Evolutionary conservation across 1,140 invertebrate genomes (phyloP).

Genomic region (Neodiprion pinetum): DNA sequence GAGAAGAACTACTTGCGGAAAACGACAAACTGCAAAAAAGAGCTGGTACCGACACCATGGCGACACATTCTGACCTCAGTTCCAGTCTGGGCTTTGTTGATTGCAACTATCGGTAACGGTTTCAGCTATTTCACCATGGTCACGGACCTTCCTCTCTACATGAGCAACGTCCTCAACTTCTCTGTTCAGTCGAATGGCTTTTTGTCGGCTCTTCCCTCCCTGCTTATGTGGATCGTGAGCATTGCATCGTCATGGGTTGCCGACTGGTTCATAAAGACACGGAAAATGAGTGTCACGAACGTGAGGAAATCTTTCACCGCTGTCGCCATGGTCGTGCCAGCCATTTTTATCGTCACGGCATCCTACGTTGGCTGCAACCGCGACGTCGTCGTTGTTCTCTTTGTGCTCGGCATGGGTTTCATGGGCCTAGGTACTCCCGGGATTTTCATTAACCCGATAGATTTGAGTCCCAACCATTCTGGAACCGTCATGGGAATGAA

Average conservation of each 20-base stretch:
- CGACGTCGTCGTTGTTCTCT: constrained; percentile 67
- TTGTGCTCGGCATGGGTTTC: constrained; percentile 72
- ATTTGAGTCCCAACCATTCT: constrained; percentile 76
- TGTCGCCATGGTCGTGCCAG: constrained; percentile 73
- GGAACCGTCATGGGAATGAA: constrained; percentile 72
- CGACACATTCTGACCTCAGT: constrained; percentile 73
- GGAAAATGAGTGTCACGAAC: constrained; percentile 61
- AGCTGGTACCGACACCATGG: constrained; percentile 69
- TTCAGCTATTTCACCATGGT: constrained; percentile 74
- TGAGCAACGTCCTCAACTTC: constrained; percentile 81
- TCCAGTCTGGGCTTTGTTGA: constrained; percentile 73
- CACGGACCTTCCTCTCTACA: constrained; percentile 83
- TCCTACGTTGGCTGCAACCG: constrained; percentile 79
- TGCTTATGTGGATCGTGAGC: constrained; percentile 68
- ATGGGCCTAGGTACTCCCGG: constrained; percentile 68
- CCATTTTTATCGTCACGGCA: constrained; percentile 78
- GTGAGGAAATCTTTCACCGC: constrained; percentile 73
- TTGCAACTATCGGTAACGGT: constrained; percentile 79
- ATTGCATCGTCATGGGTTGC: constrained; percentile 65
- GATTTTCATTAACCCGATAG: constrained; percentile 71
- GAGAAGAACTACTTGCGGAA: constrained; percentile 76
- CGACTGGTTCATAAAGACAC: constrained; percentile 63
- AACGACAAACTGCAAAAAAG: constrained; percentile 25
- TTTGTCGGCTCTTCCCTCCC: constrained; percentile 69
- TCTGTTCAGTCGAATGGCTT: constrained; percentile 72